Evolutionary conservation across 2,797 vertebrate species (phyloP).

Genomic region (Tenualosa ilisha): DNA sequence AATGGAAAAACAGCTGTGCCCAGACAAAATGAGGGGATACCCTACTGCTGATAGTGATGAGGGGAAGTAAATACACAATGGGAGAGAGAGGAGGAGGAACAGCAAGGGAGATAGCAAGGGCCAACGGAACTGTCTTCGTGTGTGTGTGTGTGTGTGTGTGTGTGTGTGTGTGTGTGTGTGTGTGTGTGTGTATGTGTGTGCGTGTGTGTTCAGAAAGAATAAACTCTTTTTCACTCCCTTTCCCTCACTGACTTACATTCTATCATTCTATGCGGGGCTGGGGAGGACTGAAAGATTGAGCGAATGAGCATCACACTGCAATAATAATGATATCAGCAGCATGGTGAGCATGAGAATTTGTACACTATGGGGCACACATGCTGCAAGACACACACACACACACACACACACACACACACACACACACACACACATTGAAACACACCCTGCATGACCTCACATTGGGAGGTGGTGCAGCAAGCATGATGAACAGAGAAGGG

Average conservation of each 20-base stretch:
- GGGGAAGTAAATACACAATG: neutral
- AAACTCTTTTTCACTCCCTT: neutral
- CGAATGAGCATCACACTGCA: constrained; percentile 19
- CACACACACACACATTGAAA: neutral
- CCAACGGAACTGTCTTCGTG: neutral
- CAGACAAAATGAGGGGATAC: constrained; percentile 31
- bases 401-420: too few species aligned
- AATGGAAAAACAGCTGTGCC: constrained; percentile 27
- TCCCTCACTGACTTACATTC: neutral
- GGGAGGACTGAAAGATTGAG: constrained; percentile 17
- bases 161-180: neutral
- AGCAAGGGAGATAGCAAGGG: constrained; percentile 26
- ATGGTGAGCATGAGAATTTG: constrained; percentile 19
- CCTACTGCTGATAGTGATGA: constrained; percentile 25
- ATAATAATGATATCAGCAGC: constrained; percentile 20
- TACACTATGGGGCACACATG: constrained; percentile 2
- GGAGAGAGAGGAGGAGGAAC: constrained; percentile 24
- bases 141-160: constrained; percentile 21
- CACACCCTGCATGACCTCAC: neutral
- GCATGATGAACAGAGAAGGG: neutral
- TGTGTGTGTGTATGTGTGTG: constrained; percentile 12
- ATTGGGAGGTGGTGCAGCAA: neutral
- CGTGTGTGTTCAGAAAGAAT: neutral
- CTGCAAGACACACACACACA: neutral
- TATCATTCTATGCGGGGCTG: neutral